Conservation (phyloP, 2,797 vertebrate genomes). For the Platyrinchus mystaceus region DNA sequence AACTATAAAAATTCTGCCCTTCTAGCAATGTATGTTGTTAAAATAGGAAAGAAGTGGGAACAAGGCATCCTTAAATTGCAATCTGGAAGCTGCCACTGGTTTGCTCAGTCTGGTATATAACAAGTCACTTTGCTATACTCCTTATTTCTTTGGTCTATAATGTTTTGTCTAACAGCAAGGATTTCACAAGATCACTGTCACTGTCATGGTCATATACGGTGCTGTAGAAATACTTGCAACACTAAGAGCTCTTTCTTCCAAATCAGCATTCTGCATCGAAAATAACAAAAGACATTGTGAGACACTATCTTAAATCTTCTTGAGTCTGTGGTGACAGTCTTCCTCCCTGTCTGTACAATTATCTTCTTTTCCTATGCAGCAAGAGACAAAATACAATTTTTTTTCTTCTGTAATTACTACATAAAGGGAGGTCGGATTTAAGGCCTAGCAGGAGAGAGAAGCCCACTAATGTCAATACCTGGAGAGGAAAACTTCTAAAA, state of each 20-base stretch:
- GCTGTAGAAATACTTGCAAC: not conserved
- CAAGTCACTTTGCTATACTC: not conserved
- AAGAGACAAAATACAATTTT: not conserved
- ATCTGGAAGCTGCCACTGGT: not conserved
- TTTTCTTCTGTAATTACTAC: not conserved
- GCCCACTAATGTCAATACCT: not conserved
- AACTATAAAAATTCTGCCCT: not conserved
- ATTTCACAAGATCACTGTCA: not conserved
- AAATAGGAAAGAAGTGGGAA: not conserved
- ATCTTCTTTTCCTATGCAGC: not conserved
- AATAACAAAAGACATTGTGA: not conserved
- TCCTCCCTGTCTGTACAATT: not conserved
- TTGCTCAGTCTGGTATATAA: not conserved
- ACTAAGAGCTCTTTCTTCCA: not conserved
- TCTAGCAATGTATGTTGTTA: not conserved
- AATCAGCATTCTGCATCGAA: not conserved
- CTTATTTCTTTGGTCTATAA: not conserved
- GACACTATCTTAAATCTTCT: not conserved
- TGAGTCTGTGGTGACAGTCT: not conserved
- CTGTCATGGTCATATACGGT: not conserved
- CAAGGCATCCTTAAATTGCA: not conserved
- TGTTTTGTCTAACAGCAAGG: not conserved
- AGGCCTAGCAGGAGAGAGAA: not conserved
- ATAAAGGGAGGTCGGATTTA: not conserved
- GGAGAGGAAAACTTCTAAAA: not conserved